phyloP scores from a whole-genome alignment of 2,113 vertebrate genomes.

The Serranochromis macrocephalus region DNA sequence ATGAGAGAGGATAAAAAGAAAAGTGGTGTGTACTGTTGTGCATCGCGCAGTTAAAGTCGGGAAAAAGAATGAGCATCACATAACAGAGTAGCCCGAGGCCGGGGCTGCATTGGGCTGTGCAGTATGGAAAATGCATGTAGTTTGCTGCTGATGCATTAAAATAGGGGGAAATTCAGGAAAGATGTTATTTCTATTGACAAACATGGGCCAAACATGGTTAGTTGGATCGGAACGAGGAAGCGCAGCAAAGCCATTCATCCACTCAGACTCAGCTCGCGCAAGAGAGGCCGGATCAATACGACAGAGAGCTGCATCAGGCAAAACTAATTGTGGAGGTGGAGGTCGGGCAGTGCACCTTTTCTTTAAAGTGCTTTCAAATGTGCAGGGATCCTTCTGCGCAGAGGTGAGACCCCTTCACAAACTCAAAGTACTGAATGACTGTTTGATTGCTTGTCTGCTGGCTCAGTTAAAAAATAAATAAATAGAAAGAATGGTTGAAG shows the following conservation, averaged over 20 bases:
- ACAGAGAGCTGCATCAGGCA: conserved; percentile 38
- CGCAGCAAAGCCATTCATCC: conserved; percentile 19
- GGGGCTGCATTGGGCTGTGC: background rate
- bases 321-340: conserved; percentile 56
- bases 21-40: background rate
- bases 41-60: background rate
- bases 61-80: background rate
- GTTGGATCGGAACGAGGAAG: background rate
- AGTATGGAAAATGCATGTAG: background rate
- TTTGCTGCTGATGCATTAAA: background rate
- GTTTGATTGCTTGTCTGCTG: conserved; percentile 14
- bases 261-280: background rate
- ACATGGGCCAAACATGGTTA: conserved; percentile 17
- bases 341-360: conserved; percentile 33
- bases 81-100: background rate
- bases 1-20: background rate
- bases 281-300: conserved; percentile 37
- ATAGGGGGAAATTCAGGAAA: background rate
- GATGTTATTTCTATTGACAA: conserved; percentile 1
- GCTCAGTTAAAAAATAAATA: background rate
- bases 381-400: background rate
- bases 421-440: background rate
- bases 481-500: background rate
- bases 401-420: background rate
- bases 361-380: conserved; percentile 46